Evolutionary conservation across 2,888 invertebrate species (phyloP), one percentile per base, ranked within the genome.

Genomic region (Euzophera pinguis): DNA sequence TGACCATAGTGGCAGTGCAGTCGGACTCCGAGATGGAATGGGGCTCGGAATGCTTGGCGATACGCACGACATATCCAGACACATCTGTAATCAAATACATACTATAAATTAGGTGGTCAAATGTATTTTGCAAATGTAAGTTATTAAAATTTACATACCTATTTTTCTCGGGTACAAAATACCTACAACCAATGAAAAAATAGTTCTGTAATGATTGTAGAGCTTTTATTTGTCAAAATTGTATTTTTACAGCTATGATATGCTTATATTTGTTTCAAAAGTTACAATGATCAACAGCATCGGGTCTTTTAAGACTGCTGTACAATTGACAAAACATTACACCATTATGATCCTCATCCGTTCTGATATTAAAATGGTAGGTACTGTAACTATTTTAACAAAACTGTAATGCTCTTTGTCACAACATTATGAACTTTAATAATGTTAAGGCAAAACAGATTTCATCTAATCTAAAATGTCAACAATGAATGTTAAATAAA

Each of bases 191-290:
- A 81, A 76, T 78, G 69, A 83, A 85, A 84, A 54, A 77, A 60
- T 64, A 65, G 55, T 69, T 75, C 70, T 81, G 81, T 86, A 88
- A 87, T 90, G 88, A 87, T 87, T 92, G 91, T 92, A 90, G 90
- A 92, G 92, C 92, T 93, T 94, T 94, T 94, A 94, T 94, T 94
- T 94, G 93, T 93, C 94, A 94, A 93, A 93, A 94, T 93, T 92
- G 92, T 92, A 92, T 92, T 93, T 93, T 95, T 95, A 95, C 95
- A 95, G 94, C 95, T 95, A 95, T 95, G 95, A 95, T 95, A 95
- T 95, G 95, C 95, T 95, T 95, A 94, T 92, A 93, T 93, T 93
- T 92, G 93, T 93, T 92, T 92, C 92, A 91, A 93, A 82, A 81
- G 90, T 91, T 90, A 90, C 86, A 90, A 90, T 86, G 87, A 91